These are phyloP conservation scores for Microcaecilia unicolor DNA, from an alignment of 2,797 vertebrate genomes.

Conservation along the genomic window DNA sequence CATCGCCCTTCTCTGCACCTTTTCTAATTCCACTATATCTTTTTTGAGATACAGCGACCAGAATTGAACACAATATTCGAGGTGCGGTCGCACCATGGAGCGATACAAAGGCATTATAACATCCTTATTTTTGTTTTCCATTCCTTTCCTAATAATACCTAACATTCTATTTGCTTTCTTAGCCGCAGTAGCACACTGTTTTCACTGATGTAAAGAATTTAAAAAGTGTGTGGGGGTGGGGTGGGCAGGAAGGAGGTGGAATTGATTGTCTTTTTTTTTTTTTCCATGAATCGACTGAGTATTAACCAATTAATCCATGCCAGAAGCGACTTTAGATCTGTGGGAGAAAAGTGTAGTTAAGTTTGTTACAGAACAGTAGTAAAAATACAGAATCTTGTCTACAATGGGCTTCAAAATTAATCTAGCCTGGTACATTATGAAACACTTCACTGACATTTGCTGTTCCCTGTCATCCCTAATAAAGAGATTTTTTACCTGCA, in stretches of 20 bases:
- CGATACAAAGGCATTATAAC: too few relatives aligned
- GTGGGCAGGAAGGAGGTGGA: not conserved
- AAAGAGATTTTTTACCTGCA: conserved; percentile 70
- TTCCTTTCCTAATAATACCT: too few relatives aligned
- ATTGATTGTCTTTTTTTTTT: not conserved
- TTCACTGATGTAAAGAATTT: conserved; percentile 1
- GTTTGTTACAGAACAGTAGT: conserved; percentile 31
- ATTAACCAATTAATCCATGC: conserved; percentile 15
- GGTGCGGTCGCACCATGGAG: too few relatives aligned
- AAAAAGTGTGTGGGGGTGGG: too few relatives aligned
- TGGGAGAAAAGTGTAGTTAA: not conserved
- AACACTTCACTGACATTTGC: conserved; percentile 61
- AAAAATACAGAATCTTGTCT: conserved; percentile 12
- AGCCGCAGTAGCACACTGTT: too few relatives aligned
- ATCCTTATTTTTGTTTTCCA: too few relatives aligned
- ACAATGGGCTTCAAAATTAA: conserved; percentile 48
- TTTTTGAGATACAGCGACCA: too few relatives aligned
- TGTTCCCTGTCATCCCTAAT: conserved; percentile 61
- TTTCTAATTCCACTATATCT: too few relatives aligned
- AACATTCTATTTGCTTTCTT: too few relatives aligned
- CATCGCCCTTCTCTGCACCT: too few relatives aligned
- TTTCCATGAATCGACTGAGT: not conserved
- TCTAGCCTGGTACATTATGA: conserved; percentile 39
- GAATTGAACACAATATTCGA: too few relatives aligned
- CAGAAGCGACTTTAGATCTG: not conserved